Percentiles rank a stretch among this genome's conserved stretches.
Evolutionary conservation across 2,113 vertebrate genomes (phyloP).

Genomic region (Rhea pennata): DNA sequence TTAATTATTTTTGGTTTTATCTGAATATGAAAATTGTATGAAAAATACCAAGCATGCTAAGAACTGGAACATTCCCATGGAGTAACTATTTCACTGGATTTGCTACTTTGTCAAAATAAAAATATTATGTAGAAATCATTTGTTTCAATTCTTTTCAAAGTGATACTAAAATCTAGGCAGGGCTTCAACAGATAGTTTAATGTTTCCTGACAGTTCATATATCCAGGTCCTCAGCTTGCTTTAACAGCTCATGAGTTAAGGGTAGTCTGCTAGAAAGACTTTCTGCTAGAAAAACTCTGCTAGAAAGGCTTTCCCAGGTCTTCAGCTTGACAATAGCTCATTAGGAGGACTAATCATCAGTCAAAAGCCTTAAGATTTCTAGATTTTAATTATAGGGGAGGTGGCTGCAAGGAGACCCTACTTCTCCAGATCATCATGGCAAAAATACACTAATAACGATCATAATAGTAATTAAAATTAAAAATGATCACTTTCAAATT

Average conservation of each 20-base stretch:
- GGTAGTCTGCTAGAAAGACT: not conserved
- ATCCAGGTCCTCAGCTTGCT: not conserved
- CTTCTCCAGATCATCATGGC: not conserved
- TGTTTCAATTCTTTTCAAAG: not conserved
- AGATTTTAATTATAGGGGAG: not conserved
- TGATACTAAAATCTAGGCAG: not conserved
- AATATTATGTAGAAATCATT: fast-evolving
- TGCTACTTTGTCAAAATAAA: not conserved
- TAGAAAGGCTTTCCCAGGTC: not conserved
- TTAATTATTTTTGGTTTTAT: not conserved
- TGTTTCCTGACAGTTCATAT: not conserved
- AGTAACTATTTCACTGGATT: not conserved
- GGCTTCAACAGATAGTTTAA: not conserved
- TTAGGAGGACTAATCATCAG: not conserved
- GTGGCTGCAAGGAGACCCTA: not conserved
- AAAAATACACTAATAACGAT: not conserved
- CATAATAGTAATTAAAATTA: not conserved
- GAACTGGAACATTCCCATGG: not conserved
- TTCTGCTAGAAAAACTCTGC: too few species aligned
- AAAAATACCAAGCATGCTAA: not conserved
- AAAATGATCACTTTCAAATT: not conserved
- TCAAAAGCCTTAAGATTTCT: not conserved
- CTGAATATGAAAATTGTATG: not conserved
- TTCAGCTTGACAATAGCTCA: not conserved
- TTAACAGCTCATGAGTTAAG: not conserved